Conservation (phyloP, 2,888 invertebrate genomes). For the Pachliopta kotzebuea region DNA sequence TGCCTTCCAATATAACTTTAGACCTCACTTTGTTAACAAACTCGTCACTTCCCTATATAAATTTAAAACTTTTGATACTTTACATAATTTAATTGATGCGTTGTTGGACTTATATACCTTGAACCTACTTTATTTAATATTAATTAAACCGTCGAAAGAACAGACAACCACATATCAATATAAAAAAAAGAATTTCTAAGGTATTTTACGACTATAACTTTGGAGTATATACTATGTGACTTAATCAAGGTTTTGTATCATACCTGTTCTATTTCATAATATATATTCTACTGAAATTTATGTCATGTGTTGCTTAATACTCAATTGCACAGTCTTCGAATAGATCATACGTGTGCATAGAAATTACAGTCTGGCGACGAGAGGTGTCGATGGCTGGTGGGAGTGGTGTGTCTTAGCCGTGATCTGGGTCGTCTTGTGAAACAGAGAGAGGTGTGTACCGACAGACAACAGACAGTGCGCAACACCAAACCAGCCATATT, state of each 20-base stretch:
- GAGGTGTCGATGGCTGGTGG: constrained; percentile 32
- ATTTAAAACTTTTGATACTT: no score
- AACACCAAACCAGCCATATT: constrained; percentile 15
- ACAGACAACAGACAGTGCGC: constrained; percentile 19
- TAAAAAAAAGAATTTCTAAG: no score
- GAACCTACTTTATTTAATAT: no score
- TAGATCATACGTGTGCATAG: constrained; percentile 27
- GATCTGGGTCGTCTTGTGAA: constrained; percentile 56
- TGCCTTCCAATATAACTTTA: no score
- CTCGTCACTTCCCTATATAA: no score
- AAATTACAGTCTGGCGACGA: constrained; percentile 30
- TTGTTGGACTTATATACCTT: no score
- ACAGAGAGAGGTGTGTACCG: constrained; percentile 48
- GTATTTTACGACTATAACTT: neutral
- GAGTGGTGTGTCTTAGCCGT: constrained; percentile 37
- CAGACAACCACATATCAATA: no score
- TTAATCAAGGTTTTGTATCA: constrained; percentile 40
- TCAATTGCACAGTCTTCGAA: constrained; percentile 30
- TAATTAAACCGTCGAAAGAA: no score
- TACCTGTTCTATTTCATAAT: constrained; percentile 33
- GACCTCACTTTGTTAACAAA: no score
- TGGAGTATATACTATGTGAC: neutral
- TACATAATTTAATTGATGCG: no score
- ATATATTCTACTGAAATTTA: constrained; percentile 39
- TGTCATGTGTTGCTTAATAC: constrained; percentile 35